Evolutionary conservation across 2,113 vertebrate genomes (phyloP).

Genomic region (Cinclus cinclus): DNA sequence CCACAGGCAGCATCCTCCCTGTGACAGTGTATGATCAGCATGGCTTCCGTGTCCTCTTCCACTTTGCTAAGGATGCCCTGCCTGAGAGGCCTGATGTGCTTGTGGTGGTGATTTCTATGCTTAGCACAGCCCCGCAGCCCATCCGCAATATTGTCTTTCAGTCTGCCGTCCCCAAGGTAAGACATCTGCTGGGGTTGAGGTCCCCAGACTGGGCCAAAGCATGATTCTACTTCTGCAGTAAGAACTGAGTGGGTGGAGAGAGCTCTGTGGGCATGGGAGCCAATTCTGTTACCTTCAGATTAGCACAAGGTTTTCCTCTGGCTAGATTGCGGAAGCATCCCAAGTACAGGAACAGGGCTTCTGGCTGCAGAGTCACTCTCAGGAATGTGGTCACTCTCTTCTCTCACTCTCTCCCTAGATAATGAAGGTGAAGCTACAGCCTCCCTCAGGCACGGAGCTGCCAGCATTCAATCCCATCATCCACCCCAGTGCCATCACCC

Average conservation of each 20-base stretch:
- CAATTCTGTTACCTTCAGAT: background rate
- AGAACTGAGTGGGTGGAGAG: background rate
- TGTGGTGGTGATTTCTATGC: constrained; percentile 97
- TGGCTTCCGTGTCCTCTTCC: constrained; percentile 92
- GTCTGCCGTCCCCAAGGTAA: constrained; percentile 94
- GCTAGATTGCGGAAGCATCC: background rate
- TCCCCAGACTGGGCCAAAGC: background rate
- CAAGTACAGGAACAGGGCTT: background rate
- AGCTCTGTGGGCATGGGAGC: background rate
- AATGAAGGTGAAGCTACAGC: constrained; percentile 97
- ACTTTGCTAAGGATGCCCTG: constrained; percentile 89
- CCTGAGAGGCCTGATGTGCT: constrained; percentile 86
- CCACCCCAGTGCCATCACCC: constrained; percentile 92
- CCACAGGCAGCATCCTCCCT: constrained; percentile 89
- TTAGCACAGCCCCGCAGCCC: constrained; percentile 89
- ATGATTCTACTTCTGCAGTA: background rate
- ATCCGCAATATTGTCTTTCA: constrained; percentile 93
- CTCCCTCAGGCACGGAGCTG: constrained; percentile 88
- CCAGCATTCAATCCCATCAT: constrained; percentile 92
- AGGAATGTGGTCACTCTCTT: background rate
- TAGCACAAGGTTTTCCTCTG: background rate
- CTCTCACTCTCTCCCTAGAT: constrained; percentile 69
- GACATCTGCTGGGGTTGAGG: background rate
- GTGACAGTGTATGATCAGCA: constrained; percentile 94
- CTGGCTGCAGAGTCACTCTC: background rate